phyloP scores from a whole-genome alignment of 2,797 vertebrate species.

The Smutsia gigantea region DNA sequence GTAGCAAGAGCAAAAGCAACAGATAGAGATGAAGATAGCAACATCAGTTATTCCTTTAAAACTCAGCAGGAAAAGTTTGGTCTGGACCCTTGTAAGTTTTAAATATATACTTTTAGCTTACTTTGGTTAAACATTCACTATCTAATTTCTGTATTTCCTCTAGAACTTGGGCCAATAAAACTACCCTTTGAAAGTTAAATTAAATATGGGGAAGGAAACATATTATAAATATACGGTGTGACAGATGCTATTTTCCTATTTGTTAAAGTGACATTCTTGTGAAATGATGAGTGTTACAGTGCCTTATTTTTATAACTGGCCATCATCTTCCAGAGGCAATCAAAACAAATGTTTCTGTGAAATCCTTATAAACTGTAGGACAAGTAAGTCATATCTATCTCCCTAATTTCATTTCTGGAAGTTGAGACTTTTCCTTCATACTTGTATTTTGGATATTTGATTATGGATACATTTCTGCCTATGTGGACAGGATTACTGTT shows the following conservation, averaged over 20 bases:
- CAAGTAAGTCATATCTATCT: background rate
- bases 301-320: background rate
- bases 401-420: background rate
- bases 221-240: background rate
- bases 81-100: conserved; percentile 71
- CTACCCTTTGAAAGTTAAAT: conserved; percentile 54
- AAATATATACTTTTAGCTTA: background rate
- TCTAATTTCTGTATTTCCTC: background rate
- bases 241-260: conserved; percentile 3
- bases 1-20: conserved; percentile 68
- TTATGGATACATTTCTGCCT: background rate
- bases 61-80: conserved; percentile 74
- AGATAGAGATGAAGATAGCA: conserved; percentile 55
- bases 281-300: background rate
- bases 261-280: conserved; percentile 43
- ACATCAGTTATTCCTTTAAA: conserved; percentile 76
- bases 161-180: conserved; percentile 19
- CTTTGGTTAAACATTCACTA: background rate
- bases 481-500: background rate
- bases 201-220: background rate
- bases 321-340: conserved; percentile 6
- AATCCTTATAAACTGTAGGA: background rate
- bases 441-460: conserved; percentile 24
- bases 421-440: background rate
- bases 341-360: background rate